Base-by-base conservation (phyloP, 2,888 invertebrate species). In the Colostygia pectinataria region DNA sequence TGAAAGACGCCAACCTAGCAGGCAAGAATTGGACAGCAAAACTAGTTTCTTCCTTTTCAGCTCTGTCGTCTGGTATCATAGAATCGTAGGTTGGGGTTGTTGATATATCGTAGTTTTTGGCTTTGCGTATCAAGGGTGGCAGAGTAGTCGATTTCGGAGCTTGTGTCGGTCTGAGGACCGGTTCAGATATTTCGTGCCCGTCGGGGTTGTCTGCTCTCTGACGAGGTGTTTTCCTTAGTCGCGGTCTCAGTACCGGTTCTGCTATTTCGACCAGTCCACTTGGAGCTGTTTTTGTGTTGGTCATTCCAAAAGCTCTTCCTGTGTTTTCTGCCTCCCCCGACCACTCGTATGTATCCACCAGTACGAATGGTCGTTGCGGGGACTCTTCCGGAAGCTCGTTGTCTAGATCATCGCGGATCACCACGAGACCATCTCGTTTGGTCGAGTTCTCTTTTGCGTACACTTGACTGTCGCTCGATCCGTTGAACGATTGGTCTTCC, bases 1-100 rank as follows among this genome's bases (percentile, higher is more conserved):
- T 92, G 77, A 97, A 93, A 2, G 94, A 94, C 0, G 95, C 95
- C 1, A 96, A 79, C 23, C 95, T 91, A 57, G 95, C 94, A 0
- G 96, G 96, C 31, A 97, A 83, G 67, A 95, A 92, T 74, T 97
- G 96, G 0, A 96, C 95, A 0, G 94, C 95, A 46, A 93, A 90
- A 48, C 89, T 79, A 4, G 77, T 55, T 51, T 84, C 82, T 54
- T 78, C 84, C 61, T 76, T 89, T 62, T 77, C 88, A 0, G 65
- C 76, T 44, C 74, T 71, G 48, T 80, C 80, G 48, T 80, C 77
- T 74, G 67, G 77, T 12, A 68, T 63, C 48, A 69, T 68, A 14
- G 74, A 69, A 46, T 87, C 84, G 62, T 87, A 83, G 12, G 83
- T 81, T 3, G 87, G 77, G 0, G 84, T 84, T 0, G 83, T 83